Percentiles rank a stretch among this genome's conserved stretches.
These are phyloP conservation scores for Parnassius orleans DNA, from an alignment of 2,888 invertebrate genomes.

Conservation along the genomic window DNA sequence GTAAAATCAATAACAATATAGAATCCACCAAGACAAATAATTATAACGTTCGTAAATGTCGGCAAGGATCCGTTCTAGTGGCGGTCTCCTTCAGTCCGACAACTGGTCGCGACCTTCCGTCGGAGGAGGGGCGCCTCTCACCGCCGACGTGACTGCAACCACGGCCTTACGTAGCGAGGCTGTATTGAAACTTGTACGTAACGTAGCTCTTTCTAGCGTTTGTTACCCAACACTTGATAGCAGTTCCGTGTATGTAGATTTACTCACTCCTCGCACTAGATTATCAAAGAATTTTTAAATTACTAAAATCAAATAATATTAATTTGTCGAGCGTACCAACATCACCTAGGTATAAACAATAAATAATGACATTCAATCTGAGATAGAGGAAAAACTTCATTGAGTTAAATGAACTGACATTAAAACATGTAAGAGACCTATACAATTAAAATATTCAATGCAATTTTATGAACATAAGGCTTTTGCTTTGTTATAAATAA, in stretches of 20 bases:
- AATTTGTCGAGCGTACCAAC: no score
- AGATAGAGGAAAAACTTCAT: no score
- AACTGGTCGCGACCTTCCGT: slow-evolving; percentile 72
- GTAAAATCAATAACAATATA: no score
- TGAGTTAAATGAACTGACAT: no score
- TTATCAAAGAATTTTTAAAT: neutral
- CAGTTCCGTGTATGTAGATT: neutral
- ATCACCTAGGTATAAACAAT: no score
- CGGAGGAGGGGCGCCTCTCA: slow-evolving; percentile 77
- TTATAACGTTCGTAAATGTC: neutral
- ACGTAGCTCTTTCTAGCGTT: slow-evolving; percentile 69
- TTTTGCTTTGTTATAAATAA: no score
- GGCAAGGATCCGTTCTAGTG: slow-evolving; percentile 66
- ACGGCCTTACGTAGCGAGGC: slow-evolving; percentile 79
- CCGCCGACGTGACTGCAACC: slow-evolving; percentile 77
- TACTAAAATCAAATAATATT: no score
- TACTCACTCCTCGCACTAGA: neutral
- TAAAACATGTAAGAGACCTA: no score
- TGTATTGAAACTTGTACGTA: slow-evolving; percentile 79
- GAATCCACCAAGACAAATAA: no score
- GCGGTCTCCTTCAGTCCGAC: slow-evolving; percentile 69
- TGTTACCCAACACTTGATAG: slow-evolving; percentile 75
- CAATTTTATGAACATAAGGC: no score
- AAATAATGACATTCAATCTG: no score
- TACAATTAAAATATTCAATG: no score